These are phyloP conservation scores for Aphodius sticticus DNA, from an alignment of 2,888 invertebrate species.

Conservation along the genomic window DNA sequence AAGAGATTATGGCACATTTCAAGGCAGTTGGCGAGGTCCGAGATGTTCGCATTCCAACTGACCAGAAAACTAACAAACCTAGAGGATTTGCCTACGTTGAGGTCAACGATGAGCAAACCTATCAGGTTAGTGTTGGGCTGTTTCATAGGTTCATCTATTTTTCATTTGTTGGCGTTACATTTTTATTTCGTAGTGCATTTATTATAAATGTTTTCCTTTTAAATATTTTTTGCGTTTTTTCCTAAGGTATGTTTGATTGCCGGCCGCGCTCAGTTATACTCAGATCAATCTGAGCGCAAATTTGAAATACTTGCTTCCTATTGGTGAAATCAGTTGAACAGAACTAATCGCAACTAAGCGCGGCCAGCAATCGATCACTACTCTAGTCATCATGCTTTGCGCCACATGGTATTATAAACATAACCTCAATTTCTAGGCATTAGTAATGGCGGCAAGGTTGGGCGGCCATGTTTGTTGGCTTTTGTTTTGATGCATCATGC, in stretches of 20 bases:
- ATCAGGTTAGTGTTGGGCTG: constrained; percentile 53
- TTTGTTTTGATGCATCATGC: constrained; percentile 5
- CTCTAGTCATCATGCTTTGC: neutral
- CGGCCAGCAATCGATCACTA: no score
- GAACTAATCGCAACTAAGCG: no score
- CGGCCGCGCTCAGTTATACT: no score
- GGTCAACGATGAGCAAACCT: constrained; percentile 56
- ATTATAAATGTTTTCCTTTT: constrained; percentile 8
- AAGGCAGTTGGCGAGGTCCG: constrained; percentile 56
- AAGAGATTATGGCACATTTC: constrained; percentile 60
- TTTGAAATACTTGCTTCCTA: no score
- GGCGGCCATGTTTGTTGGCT: neutral
- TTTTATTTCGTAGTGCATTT: constrained; percentile 8
- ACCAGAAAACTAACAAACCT: constrained; percentile 51
- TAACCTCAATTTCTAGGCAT: neutral
- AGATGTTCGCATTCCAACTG: constrained; percentile 57
- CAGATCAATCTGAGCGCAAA: no score
- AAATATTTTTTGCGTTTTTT: neutral
- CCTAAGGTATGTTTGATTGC: no score
- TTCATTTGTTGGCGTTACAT: neutral
- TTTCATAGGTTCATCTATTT: neutral
- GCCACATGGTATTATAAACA: neutral
- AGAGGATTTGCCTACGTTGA: constrained; percentile 62
- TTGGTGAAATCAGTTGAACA: no score
- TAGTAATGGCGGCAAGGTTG: neutral